Evolutionary conservation across 1,140 invertebrate genomes (phyloP), one percentile per base, ranked within the genome.

Genomic region (Brachionus calyciflorus): DNA sequence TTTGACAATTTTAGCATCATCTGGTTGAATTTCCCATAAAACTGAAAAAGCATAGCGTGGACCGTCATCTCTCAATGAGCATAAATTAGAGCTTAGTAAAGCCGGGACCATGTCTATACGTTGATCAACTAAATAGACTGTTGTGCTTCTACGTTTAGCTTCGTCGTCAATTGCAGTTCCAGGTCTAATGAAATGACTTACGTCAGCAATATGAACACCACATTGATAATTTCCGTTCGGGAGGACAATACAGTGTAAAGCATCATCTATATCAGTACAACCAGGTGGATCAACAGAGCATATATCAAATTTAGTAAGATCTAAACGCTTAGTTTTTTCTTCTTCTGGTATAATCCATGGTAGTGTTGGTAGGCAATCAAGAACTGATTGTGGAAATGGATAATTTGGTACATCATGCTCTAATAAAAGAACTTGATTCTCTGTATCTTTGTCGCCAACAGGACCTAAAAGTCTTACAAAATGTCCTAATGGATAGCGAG

Each of bases 191-290:
- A 86, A 87, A 77, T 86, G 83, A 30, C 81, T 83, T 6, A 87
- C 85, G 79, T 87, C 85, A 28, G 85, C 85, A 57, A 87, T 86
- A 65, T 85, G 85, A 6, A 85, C 84, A 28, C 85, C 85, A 76
- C 85, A 84, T 49, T 77, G 40, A 19, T 53, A 77, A 51, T 46
- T 77, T 6, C 40, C 51, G 41, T 60, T 51, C 12, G 33, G 60
- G 17, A 57, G 14, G 37, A 48, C 49, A 12, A 77, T 26, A 81
- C 93, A 97, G 84, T 99, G 97, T 1, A 99, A 85, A 0, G 96
- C 96, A 86, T 99, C 97, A 84, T 99, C 97, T 79, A 99, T 99
- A 84, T 99, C 96, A 1, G 96, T 99, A 85, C 96, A 99, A 0
- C 96, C 96, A 1, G 94, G 94, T 26, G 96, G 96, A 88, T 99